Evolutionary conservation across 2,113 vertebrate genomes (phyloP).

Genomic region (Sebastes schlegelii): DNA sequence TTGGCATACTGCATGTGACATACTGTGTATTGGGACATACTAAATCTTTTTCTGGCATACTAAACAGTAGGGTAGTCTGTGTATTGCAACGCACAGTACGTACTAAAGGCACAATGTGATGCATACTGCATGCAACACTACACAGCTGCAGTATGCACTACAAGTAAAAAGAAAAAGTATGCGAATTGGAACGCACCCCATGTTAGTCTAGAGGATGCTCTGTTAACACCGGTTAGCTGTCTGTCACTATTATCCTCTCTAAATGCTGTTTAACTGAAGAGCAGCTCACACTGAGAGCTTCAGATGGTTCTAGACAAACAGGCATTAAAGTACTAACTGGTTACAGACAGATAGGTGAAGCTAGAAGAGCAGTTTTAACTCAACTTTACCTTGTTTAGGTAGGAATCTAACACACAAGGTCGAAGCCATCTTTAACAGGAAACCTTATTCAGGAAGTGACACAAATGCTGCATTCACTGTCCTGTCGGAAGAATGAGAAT

Average conservation of each 20-base stretch:
- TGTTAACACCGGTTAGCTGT: conserved; percentile 9
- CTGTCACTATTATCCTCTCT: too few relatives aligned
- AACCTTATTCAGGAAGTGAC: conserved; percentile 37
- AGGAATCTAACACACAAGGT: conserved; percentile 82
- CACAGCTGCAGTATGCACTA: too few relatives aligned
- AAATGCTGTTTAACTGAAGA: background rate
- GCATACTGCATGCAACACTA: too few relatives aligned
- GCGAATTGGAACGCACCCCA: too few relatives aligned
- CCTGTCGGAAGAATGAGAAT: fast-evolving
- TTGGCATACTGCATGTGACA: too few relatives aligned
- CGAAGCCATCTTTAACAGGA: conserved; percentile 82
- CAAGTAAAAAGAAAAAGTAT: too few relatives aligned
- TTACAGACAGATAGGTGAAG: fast-evolving
- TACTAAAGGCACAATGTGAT: too few relatives aligned
- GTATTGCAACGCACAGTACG: too few relatives aligned
- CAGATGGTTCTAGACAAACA: background rate
- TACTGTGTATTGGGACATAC: too few relatives aligned
- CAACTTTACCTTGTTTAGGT: conserved; percentile 77
- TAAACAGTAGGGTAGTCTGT: too few relatives aligned
- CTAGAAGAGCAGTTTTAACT: background rate
- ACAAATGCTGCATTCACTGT: background rate
- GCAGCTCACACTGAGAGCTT: background rate
- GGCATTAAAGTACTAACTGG: fast-evolving
- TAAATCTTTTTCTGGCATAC: too few relatives aligned
- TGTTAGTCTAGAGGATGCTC: background rate